phyloP scores from a whole-genome alignment of 2,113 vertebrate genomes.

The Vireo altiloquus region DNA sequence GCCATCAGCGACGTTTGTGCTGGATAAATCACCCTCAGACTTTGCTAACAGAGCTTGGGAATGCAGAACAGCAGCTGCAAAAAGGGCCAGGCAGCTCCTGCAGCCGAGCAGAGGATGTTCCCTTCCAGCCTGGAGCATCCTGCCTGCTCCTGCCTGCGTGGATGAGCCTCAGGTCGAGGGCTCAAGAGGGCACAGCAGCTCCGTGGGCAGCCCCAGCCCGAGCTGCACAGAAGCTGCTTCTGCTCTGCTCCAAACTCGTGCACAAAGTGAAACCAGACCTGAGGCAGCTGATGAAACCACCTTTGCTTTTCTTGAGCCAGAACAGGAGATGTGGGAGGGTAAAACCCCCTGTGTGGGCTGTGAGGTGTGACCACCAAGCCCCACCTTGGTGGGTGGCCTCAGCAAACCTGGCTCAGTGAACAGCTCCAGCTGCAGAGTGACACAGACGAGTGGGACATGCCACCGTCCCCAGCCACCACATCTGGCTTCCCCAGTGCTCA shows the following conservation, averaged over 20 bases:
- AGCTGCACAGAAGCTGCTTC: background rate
- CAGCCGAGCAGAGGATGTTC: fast-evolving
- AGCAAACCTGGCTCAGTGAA: background rate
- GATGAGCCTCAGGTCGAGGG: background rate
- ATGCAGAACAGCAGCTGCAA: background rate
- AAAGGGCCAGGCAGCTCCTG: background rate
- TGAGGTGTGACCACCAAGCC: background rate
- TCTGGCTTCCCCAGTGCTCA: fast-evolving
- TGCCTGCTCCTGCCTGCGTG: fast-evolving
- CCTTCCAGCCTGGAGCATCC: background rate
- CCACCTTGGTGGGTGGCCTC: background rate
- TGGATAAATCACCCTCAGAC: slow-evolving; percentile 15
- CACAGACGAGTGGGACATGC: background rate
- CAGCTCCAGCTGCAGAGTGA: fast-evolving
- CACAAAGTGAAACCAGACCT: background rate
- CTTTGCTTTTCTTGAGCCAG: background rate
- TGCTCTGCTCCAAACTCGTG: background rate
- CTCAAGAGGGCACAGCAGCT: background rate
- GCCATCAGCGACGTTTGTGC: background rate
- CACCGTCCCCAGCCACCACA: background rate
- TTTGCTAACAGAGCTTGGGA: background rate
- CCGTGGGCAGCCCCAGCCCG: background rate
- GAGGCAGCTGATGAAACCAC: background rate
- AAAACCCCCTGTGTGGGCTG: background rate
- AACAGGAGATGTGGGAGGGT: background rate